Evolutionary conservation across 92 coral and sea anemone species (phyloP), one percentile per base, ranked within the genome.

Genomic region (Heteractis magnifica): DNA sequence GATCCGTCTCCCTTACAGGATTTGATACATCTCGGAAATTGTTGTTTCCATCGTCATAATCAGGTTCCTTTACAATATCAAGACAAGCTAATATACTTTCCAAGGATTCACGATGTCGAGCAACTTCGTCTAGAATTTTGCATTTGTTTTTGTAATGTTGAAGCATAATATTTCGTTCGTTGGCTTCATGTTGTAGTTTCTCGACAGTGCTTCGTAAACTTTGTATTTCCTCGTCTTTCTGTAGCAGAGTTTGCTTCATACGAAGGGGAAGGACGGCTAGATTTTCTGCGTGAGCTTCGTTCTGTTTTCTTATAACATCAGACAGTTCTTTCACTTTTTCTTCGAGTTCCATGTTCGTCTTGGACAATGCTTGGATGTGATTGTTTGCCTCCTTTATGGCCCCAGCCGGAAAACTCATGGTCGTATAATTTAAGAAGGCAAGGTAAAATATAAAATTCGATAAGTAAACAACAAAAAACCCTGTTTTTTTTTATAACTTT

Each of bases 311-410:
- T n/a, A 91, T 72, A 72, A 85, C 93, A 71, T 83, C 93, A 10
- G 92, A 92, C 14, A 97, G 75, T 72, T 92, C 97, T 65, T 91
- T 88, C 12, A 92, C 94, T 84, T 89, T 90, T 55, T 89, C 93
- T 82, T 97, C 99, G 50, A 97, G 86, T 56, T 92, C 96, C 10
- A 92, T 82, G 59, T 91, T 88, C 23, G 94, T 90, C 71, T 77
- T 85, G 72, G 92, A 87, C 79, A 97, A 82, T 0, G 94, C 93
- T 85, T 89, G 89, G 81, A 97, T 97, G 86, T 97, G 99, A 18
- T 86, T 88, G 86, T 97, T 97, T 16, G 99, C 98, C 78, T 97
- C 99, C 65, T 90, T 92, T 79, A 97, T 97, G 11, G 97, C 97
- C n/a, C 91, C 96, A 13, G 91, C 86, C 1, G 97, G 86, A 48